Evolutionary conservation across 2,113 vertebrate species (phyloP), one percentile per base, ranked within the genome.

Genomic region (Dicentrarchus labrax): DNA sequence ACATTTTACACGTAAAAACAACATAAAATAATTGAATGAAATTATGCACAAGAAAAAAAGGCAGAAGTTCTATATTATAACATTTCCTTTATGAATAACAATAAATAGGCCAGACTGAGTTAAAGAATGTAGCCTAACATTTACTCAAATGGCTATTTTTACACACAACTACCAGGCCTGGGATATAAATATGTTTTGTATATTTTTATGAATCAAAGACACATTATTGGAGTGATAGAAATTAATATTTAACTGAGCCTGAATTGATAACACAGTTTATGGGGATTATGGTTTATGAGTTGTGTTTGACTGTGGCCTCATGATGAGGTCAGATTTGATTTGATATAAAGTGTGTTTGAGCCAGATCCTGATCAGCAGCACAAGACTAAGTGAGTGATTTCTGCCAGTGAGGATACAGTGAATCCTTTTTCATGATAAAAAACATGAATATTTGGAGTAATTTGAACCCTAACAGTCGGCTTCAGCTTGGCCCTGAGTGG

Each of bases 221-320:
- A 61, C 12, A 79, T 17, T 6, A 62, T 57, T 38, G 24, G 5
- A 17, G 21, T 50, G 60, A 24, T 10, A 30, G 6, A 50, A 30
- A 84, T 74, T 36, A 70, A 57, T 72, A 47, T 83, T 45, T 75
- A 84, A 78, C 59, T 53, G 15, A 8, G 43, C 2, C 21, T 43
- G 48, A 61, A 13, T 17, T 73, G 61, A 73, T 73, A 53, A 57
- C 39, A 67, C 5, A 16, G 19, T 72, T 75, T 22, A 51, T 70
- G 50, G 6, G 51, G 22, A 61, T 70, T 13, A 15, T 22, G 1
- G 39, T 70, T 76, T 78, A 65, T 80, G 38, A 51, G 48, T 10
- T 45, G 47, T 71, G 64, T 70, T 71, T 84, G 22, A 78, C 50
- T 79, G 77, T 70, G 75, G 48, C 45, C 45, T 69, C 21, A 15